Conservation (phyloP, 2,113 vertebrate species). For the human (Homo sapiens) region GRCh38 chr5:171790501-171791000, state of each 20-base stretch:
- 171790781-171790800: constrained; percentile 63
- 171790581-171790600: neutral
- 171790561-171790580: neutral
- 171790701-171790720: neutral
- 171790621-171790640: neutral
- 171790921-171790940: constrained; percentile 50
- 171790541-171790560: constrained; percentile 62
- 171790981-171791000: neutral
- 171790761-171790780: neutral
- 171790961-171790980: neutral
- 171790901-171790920: constrained; percentile 54
- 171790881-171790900: constrained; percentile 61
- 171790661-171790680: neutral
- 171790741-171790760: neutral
- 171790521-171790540: constrained; percentile 40
- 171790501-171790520: constrained; percentile 54
- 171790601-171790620: neutral
- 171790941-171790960: constrained; percentile 63
- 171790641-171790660: neutral
- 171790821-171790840: neutral
- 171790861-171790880: constrained; percentile 50
- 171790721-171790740: neutral
- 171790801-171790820: constrained; percentile 24
- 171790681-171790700: neutral
- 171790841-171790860: constrained; percentile 59